Base-by-base conservation (phyloP, 1,140 invertebrate species). In the Lepidurus couesii region DNA sequence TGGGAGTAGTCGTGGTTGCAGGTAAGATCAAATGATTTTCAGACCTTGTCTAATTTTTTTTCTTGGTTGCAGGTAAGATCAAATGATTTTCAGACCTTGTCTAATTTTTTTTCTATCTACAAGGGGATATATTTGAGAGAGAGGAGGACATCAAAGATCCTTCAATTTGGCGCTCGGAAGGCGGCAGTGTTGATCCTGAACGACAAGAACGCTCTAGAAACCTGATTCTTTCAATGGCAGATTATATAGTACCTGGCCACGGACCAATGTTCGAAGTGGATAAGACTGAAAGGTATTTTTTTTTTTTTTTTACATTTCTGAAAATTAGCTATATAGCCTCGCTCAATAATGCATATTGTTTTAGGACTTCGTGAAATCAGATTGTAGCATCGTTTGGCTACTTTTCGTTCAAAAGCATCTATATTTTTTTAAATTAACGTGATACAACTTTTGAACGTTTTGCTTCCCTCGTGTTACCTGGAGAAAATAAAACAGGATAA, bases 241-340 rank as follows among this genome's bases (percentile, higher is more conserved):
- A 95, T 84, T 91, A 89, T 84, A 95, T 98, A 81, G 86, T 98
- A 80, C 96, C 96, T 42, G 96, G 96, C 0, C 96, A 98, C 88
- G 95, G 95, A 8, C 84, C 89, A 26, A 90, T 91, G 86, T 96
- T 96, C 85, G 83, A 85, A 80, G 85, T 90, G 7, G 80, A 75
- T 24, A 53, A 79, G 13, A n/a, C 76, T 43, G 80, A 81, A 75
- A 81, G 53, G 44, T 45, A 77, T 7, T 8, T 7, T 10, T 53
- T 73, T n/a, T n/a, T n/a, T 16, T 0, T 24, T 24, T 24, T 24
- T 7, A 65, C 53, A 34, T 65, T 21, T 7, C 8, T 21, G 13
- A 65, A 11, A 34, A 34, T 34, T 34, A 34, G 34, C 34, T 24
- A 24, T n/a, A n/a, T 34, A 3, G 4, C 34, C 34, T 34, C 34